A percentile compares a stretch with the other conserved stretches of the same genome.
phyloP scores from a whole-genome alignment of 2,888 invertebrate genomes.

The Melanostoma mellinum region DNA sequence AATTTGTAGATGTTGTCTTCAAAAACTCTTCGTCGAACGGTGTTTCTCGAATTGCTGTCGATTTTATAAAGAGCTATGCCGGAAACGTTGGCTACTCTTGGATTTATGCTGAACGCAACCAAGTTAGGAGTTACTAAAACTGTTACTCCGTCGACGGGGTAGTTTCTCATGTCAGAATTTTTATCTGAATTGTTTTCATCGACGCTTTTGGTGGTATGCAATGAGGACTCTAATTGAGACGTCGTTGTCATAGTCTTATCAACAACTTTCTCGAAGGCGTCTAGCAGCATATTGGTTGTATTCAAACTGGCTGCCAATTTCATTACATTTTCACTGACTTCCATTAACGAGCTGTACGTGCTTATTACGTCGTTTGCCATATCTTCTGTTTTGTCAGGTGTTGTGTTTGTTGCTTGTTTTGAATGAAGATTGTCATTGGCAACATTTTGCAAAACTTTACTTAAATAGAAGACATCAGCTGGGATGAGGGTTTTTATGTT shows the following conservation, averaged over 20 bases:
- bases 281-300: slow-evolving; percentile 86
- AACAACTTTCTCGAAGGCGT: slow-evolving; percentile 84
- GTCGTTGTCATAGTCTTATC: slow-evolving; percentile 80
- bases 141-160: slow-evolving; percentile 77
- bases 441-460: slow-evolving; percentile 76
- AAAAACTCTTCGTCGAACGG: slow-evolving; percentile 74
- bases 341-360: slow-evolving; percentile 83
- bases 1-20: slow-evolving; percentile 75
- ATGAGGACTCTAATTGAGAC: not conserved
- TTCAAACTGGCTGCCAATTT: slow-evolving; percentile 82
- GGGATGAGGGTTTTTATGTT: slow-evolving; percentile 82
- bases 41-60: slow-evolving; percentile 5
- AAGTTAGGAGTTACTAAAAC: slow-evolving; percentile 77
- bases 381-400: slow-evolving; percentile 50
- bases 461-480: slow-evolving; percentile 84
- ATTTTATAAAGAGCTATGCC: slow-evolving; percentile 77
- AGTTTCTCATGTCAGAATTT: slow-evolving; percentile 69
- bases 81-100: slow-evolving; percentile 78
- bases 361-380: slow-evolving; percentile 75
- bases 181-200: slow-evolving; percentile 73
- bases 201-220: slow-evolving; percentile 22
- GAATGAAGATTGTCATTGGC: slow-evolving; percentile 39
- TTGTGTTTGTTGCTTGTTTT: slow-evolving; percentile 2
- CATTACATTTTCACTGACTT: slow-evolving; percentile 80
- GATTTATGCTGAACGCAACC: slow-evolving; percentile 78